Conservation (phyloP, 2,113 vertebrate genomes). For the Lamprotornis superbus region DNA sequence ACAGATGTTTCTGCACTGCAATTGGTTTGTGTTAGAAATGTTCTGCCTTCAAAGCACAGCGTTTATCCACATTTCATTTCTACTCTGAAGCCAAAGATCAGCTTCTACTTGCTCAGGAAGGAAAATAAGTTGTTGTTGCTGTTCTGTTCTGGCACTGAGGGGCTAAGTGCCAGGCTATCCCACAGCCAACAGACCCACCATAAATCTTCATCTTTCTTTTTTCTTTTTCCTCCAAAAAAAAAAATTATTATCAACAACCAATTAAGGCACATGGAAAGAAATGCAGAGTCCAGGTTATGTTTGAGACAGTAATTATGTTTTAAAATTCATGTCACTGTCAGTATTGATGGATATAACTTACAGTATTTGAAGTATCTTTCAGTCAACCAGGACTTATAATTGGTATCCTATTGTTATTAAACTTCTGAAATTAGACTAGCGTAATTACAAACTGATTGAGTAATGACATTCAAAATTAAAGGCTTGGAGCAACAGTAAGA, state of each 20-base stretch:
- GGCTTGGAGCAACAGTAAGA: not conserved
- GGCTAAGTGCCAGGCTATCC: not conserved
- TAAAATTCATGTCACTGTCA: not conserved
- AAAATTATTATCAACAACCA: not conserved
- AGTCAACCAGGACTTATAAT: not conserved
- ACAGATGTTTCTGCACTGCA: not conserved
- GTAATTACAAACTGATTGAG: not conserved
- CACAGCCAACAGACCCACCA: not conserved
- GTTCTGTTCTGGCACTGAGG: not conserved
- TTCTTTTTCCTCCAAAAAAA: not conserved
- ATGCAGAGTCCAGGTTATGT: not conserved
- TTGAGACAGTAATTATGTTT: not conserved
- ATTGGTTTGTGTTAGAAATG: not conserved
- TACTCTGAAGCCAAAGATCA: not conserved
- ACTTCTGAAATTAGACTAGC: not conserved
- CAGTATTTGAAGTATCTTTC: not conserved
- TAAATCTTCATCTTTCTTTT: not conserved
- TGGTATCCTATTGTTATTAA: not conserved
- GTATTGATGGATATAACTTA: not conserved
- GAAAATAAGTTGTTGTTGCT: not conserved
- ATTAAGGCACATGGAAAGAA: not conserved
- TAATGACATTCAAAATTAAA: not conserved
- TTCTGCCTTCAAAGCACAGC: not conserved
- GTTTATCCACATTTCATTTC: not conserved
- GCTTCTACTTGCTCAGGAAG: not conserved